Conservation (phyloP, 2,888 invertebrate species). For the Sesia apiformis region DNA sequence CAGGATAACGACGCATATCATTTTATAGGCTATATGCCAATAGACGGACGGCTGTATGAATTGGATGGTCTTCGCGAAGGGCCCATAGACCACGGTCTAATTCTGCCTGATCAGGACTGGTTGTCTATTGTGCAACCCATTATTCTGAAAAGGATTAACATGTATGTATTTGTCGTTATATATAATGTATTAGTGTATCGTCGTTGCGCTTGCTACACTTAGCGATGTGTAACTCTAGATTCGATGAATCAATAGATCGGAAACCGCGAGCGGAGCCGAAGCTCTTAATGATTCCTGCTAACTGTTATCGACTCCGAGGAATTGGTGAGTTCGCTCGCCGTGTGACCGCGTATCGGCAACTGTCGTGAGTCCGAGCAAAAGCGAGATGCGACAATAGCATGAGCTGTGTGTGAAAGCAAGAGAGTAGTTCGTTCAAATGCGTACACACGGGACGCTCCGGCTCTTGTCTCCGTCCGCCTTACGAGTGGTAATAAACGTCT, state of each 20-base stretch:
- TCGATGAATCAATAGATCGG: too few relatives aligned
- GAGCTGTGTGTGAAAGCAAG: too few relatives aligned
- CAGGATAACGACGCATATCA: constrained; percentile 96
- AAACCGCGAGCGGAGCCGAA: background rate
- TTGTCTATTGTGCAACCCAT: constrained; percentile 91
- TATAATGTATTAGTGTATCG: background rate
- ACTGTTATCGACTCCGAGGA: too few relatives aligned
- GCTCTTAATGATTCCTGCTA: background rate
- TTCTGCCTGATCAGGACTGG: constrained; percentile 89
- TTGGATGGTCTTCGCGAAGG: constrained; percentile 96
- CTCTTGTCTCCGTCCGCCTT: too few relatives aligned
- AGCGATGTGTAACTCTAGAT: too few relatives aligned
- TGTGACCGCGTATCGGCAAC: too few relatives aligned
- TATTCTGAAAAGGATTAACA: constrained; percentile 93
- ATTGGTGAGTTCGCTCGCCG: too few relatives aligned
- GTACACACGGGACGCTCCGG: too few relatives aligned
- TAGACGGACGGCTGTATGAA: constrained; percentile 93
- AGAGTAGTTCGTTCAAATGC: background rate
- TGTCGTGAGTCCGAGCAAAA: too few relatives aligned
- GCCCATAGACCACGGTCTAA: constrained; percentile 93
- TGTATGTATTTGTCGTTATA: constrained; percentile 44
- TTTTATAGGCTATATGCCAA: constrained; percentile 96
- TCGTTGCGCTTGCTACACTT: background rate
- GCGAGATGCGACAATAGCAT: too few relatives aligned
- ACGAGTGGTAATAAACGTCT: too few relatives aligned